Percentiles rank a stretch among this genome's conserved stretches.
phyloP scores from a whole-genome alignment of 2,888 invertebrate genomes.

The Lasioglossum calceatum region DNA sequence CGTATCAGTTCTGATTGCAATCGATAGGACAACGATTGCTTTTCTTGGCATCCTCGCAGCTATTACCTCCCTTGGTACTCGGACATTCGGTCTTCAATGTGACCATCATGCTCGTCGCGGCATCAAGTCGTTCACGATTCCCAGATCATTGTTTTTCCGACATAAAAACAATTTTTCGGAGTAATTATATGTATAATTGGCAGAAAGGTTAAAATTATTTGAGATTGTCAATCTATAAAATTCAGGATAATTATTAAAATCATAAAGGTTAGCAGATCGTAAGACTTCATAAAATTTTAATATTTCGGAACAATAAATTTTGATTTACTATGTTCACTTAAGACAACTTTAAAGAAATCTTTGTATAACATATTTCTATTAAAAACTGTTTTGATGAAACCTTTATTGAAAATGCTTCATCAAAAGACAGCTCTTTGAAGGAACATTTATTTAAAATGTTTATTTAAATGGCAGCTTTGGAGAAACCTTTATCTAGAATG shows the following conservation, averaged over 20 bases:
- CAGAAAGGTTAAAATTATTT: too few species aligned
- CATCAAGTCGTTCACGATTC: neutral
- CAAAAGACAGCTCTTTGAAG: neutral
- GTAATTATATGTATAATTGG: too few species aligned
- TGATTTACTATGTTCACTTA: neutral
- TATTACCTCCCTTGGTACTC: neutral
- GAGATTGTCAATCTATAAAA: too few species aligned
- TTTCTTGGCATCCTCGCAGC: neutral
- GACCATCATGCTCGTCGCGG: neutral
- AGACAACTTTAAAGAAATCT: neutral
- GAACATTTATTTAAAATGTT: neutral
- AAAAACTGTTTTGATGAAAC: neutral
- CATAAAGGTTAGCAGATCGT: too few species aligned
- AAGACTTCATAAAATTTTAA: too few species aligned
- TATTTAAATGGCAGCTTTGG: neutral
- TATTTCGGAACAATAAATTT: too few species aligned
- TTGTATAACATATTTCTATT: neutral
- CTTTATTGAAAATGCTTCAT: neutral
- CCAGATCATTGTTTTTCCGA: neutral
- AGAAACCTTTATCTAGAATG: neutral
- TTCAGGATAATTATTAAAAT: too few species aligned
- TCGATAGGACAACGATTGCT: neutral
- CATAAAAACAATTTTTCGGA: neutral
- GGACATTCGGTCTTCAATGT: neutral
- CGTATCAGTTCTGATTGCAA: conserved; percentile 24